phyloP scores from a whole-genome alignment of 30 jellyfish, hydroid and myxozoan species.

The Rhopilema esculentum region DNA sequence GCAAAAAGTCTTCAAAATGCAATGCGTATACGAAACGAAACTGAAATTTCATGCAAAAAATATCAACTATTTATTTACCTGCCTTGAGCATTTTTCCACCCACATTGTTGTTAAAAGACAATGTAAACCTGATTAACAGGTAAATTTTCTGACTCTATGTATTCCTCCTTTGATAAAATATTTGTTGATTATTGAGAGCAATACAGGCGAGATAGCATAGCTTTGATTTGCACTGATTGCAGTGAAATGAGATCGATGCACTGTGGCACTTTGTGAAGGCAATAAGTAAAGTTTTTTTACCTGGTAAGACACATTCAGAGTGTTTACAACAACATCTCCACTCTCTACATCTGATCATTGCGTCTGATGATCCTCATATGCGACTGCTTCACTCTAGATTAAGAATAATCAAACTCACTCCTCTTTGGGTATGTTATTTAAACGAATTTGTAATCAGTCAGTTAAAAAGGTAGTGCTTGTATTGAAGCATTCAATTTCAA shows the following conservation, averaged over 20 bases:
- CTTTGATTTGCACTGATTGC: not conserved
- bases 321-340: slow-evolving; percentile 54
- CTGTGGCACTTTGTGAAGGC: not conserved
- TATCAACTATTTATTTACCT: too few species aligned
- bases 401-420: not conserved
- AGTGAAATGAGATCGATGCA: not conserved
- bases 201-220: not conserved
- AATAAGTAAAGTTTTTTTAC: not conserved
- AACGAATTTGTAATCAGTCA: not conserved
- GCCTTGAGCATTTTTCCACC: too few species aligned
- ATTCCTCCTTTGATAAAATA: too few species aligned
- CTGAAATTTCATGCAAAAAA: too few species aligned
- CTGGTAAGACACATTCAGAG: slow-evolving; percentile 33
- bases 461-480: not conserved
- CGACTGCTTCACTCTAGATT: not conserved
- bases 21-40: too few species aligned
- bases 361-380: not conserved
- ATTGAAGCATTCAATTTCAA: too few species aligned
- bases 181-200: too few species aligned
- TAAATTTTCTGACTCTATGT: too few species aligned
- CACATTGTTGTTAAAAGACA: too few species aligned
- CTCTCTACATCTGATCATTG: slow-evolving; percentile 13
- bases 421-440: too few species aligned
- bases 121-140: too few species aligned
- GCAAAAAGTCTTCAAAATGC: too few species aligned